Conservation (phyloP, 2,113 vertebrate genomes). For the Aphyosemion australe region DNA sequence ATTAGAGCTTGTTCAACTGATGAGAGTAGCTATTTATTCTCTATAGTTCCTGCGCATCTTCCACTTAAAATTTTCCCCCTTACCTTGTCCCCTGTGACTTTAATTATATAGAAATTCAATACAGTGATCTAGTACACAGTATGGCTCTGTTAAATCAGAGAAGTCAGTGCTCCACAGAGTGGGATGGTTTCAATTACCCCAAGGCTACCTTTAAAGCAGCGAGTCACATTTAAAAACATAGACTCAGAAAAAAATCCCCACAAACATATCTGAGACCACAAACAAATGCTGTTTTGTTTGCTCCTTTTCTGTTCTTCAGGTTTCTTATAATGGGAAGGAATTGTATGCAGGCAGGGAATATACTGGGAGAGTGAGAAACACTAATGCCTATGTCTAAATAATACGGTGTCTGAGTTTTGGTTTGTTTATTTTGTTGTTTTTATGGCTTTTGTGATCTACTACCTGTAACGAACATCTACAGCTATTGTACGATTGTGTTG, state of each 20-base stretch:
- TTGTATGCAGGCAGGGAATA: neutral
- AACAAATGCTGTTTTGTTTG: slow-evolving; percentile 13
- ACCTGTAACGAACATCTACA: no score
- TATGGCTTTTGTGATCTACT: no score
- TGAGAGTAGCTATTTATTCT: slow-evolving; percentile 64
- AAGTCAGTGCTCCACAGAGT: slow-evolving; percentile 15
- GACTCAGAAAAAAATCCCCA: neutral
- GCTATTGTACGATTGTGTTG: no score
- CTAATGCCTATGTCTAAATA: neutral
- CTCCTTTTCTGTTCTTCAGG: neutral
- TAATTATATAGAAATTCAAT: slow-evolving; percentile 74
- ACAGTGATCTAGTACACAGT: slow-evolving; percentile 58
- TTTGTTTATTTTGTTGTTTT: no score
- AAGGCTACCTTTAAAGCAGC: slow-evolving; percentile 33
- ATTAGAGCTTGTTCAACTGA: slow-evolving; percentile 70
- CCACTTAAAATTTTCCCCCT: slow-evolving; percentile 55
- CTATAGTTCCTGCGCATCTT: slow-evolving; percentile 56
- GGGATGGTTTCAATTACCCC: slow-evolving; percentile 45
- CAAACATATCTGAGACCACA: slow-evolving; percentile 21
- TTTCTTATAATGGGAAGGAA: neutral
- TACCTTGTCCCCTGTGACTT: slow-evolving; percentile 61
- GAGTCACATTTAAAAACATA: slow-evolving; percentile 14
- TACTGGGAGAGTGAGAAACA: neutral
- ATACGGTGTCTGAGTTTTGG: neutral
- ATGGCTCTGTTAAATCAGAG: slow-evolving; percentile 37